These are phyloP conservation scores for Argopecten irradians DNA, from an alignment of 1,140 invertebrate genomes.

Conservation along the genomic window DNA sequence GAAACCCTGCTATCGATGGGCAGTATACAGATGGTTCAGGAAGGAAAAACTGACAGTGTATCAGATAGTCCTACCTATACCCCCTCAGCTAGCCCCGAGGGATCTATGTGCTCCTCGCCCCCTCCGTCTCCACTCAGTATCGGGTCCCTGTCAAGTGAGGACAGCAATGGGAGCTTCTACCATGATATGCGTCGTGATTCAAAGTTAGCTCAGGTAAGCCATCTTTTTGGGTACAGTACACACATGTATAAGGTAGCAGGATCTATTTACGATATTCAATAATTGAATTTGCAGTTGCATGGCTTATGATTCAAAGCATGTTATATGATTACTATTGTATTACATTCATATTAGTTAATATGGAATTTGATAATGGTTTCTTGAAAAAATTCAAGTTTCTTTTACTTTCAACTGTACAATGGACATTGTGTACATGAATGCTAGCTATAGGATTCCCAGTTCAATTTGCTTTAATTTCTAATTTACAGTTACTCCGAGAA, in stretches of 20 bases:
- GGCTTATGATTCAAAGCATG: background rate
- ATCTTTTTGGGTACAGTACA: background rate
- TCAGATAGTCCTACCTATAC: background rate
- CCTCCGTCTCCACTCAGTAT: background rate
- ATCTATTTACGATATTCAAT: background rate
- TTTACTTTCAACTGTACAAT: no score
- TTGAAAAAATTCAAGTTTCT: background rate
- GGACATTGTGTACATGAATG: no score
- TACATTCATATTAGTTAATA: background rate
- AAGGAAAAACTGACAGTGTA: conserved; percentile 34
- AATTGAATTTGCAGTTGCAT: background rate
- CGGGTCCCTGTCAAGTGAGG: background rate
- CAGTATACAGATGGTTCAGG: conserved; percentile 43
- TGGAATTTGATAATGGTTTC: background rate
- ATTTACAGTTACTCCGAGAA: conserved; percentile 55
- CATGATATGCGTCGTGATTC: conserved; percentile 36
- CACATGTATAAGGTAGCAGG: background rate
- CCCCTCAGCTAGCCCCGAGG: background rate
- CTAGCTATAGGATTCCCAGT: no score
- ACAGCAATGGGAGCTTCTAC: background rate
- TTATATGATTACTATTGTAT: background rate
- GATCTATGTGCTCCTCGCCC: background rate
- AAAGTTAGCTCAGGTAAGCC: conserved; percentile 55
- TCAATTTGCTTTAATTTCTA: background rate
- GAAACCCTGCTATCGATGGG: conserved; percentile 62